These are phyloP conservation scores for Cavia porcellus DNA, from an alignment of 2,113 vertebrate genomes.

Conservation along the genomic window DNA sequence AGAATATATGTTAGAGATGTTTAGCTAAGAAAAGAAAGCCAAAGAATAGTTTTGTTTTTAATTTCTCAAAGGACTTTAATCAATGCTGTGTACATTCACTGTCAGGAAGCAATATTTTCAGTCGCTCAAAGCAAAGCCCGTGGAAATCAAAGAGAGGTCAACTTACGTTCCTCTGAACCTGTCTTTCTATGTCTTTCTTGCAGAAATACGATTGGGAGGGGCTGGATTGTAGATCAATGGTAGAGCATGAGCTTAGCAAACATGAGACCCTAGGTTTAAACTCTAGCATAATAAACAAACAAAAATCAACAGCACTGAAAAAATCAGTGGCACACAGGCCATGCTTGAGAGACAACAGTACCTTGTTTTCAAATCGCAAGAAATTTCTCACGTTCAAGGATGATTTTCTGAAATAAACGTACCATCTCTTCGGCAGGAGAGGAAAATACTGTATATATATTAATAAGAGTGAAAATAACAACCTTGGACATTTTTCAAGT, in stretches of 20 bases:
- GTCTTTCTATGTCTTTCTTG: conserved; percentile 50
- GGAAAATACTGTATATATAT: neutral
- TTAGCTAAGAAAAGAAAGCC: conserved; percentile 16
- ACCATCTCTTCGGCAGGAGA: neutral
- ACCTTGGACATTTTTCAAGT: conserved; percentile 1
- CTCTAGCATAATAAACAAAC: neutral
- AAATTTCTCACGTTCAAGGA: neutral
- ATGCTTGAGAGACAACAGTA: neutral
- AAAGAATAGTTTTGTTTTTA: neutral
- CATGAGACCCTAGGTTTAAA: neutral
- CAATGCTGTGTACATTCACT: neutral
- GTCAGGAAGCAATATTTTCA: neutral
- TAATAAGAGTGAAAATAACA: neutral
- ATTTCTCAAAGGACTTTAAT: conserved; percentile 10
- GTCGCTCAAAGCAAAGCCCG: neutral
- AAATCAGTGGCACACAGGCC: neutral
- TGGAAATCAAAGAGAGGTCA: neutral
- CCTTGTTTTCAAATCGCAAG: neutral
- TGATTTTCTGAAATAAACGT: conserved; percentile 57
- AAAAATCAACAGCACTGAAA: conserved; percentile 1
- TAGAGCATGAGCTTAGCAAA: neutral
- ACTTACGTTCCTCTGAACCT: neutral
- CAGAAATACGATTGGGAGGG: neutral
- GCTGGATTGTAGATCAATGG: neutral
- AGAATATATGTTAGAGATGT: neutral